Evolutionary conservation across 1,140 invertebrate species (phyloP).

Genomic region (Euwallacea similis): DNA sequence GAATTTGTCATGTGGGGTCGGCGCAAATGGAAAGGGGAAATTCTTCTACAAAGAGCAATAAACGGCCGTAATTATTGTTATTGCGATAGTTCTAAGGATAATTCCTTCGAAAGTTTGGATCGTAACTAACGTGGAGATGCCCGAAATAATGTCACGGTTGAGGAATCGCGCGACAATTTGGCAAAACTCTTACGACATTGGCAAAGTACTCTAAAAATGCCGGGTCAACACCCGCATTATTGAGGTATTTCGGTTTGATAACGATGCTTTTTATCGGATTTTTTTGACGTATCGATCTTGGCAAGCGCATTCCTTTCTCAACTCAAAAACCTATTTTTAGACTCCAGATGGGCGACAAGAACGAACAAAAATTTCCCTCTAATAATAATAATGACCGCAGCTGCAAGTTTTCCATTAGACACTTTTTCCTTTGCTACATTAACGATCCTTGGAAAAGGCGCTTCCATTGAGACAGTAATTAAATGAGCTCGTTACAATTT

Average conservation of each 20-base stretch:
- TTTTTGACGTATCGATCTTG: neutral
- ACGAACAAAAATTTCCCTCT: neutral
- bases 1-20: slow-evolving; percentile 4
- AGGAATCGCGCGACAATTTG: slow-evolving; percentile 14
- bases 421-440: slow-evolving; percentile 24
- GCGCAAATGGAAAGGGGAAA: neutral
- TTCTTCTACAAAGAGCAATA: neutral
- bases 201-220: slow-evolving; percentile 13
- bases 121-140: neutral
- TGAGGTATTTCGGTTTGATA: slow-evolving; percentile 19
- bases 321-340: neutral
- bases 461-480: slow-evolving; percentile 30
- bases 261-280: slow-evolving; percentile 9
- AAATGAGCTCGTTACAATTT: slow-evolving; percentile 37
- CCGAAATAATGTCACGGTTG: slow-evolving; percentile 16
- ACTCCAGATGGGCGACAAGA: neutral
- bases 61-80: neutral
- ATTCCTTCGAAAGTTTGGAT: neutral
- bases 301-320: neutral
- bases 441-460: slow-evolving; percentile 23
- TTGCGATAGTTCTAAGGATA: neutral
- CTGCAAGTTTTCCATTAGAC: slow-evolving; percentile 25
- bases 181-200: slow-evolving; percentile 19
- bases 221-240: slow-evolving; percentile 24
- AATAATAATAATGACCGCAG: slow-evolving; percentile 17